Base-by-base conservation (phyloP, 2,797 vertebrate genomes). In the Oreonectes daqikongensis region DNA sequence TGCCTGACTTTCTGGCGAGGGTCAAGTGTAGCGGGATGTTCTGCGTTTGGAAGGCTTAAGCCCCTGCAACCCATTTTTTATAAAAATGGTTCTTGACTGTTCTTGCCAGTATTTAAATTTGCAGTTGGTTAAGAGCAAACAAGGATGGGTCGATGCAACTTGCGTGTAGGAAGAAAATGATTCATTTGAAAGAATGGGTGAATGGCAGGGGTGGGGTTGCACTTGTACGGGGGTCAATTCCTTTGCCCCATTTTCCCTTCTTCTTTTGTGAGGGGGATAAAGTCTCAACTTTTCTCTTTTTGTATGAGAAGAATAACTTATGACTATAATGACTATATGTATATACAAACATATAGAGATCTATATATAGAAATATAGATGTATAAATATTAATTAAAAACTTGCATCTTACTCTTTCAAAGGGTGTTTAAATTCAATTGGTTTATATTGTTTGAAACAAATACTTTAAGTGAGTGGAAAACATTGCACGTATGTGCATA, bases 401-500 rank as follows among this genome's bases (percentile, higher is more conserved):
- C 89, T 80, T 90, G 88, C 3, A 67, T 84, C 84, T 84, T 85
- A 81, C 85, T 87, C 88, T 92, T 92, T 84, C 78, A 69, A 55
- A 78, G 82, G 61, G 86, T 70, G 82, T 89, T 64, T 84, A 84
- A 88, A 86, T 87, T 88, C 78, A 84, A 91, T 90, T 90, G 90
- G 88, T 91, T 93, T 94, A 93, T 93, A 94, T 93, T 93, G 86
- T 91, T 74, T 75, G 90, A 83, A 82, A 90, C 85, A 86, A 87
- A 52, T 85, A 89, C 85, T 92, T 91, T 90, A 89, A 88, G 83
- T 82, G 77, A 89, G 77, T 81, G 52, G 64, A 69, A 75, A 57
- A 78, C 74, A 81, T 82, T 63, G 72, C 42, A 46, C 81, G 77
- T 69, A 66, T 28, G 53, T 57, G 48, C n/a, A 20, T 50, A 50